A percentile compares a stretch with the other conserved stretches of the same genome.
Conservation (phyloP, 2,888 invertebrate species). For the Euzophera pinguis region DNA sequence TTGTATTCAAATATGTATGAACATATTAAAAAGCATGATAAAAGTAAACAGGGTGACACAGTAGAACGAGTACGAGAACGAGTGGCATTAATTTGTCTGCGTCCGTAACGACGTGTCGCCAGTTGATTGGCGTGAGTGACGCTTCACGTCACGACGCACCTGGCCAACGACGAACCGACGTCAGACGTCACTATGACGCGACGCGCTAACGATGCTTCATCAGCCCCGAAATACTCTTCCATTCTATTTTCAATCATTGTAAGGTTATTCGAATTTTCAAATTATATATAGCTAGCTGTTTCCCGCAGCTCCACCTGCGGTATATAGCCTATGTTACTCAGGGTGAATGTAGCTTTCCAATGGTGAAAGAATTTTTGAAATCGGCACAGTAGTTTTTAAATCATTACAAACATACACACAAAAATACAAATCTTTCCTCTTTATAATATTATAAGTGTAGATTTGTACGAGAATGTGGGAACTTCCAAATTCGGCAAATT, state of each 20-base stretch:
- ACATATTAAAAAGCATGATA: not conserved
- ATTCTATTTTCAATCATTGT: not conserved
- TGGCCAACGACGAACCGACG: not conserved
- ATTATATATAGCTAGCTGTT: too few species aligned
- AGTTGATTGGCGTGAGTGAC: constrained; percentile 2
- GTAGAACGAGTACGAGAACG: not conserved
- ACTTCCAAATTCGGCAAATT: too few species aligned
- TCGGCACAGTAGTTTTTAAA: too few species aligned
- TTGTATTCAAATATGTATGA: not conserved
- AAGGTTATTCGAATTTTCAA: too few species aligned
- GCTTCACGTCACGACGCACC: not conserved
- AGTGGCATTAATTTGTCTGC: not conserved
- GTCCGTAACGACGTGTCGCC: constrained; percentile 1
- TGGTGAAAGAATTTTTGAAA: too few species aligned
- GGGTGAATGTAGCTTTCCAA: too few species aligned
- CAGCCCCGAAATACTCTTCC: not conserved
- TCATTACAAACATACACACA: too few species aligned
- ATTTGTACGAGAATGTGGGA: too few species aligned
- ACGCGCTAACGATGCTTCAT: not conserved
- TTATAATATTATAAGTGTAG: too few species aligned
- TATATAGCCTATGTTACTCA: too few species aligned
- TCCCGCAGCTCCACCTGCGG: too few species aligned
- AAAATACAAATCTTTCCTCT: too few species aligned
- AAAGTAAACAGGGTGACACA: not conserved
- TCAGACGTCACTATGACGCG: not conserved